Evolutionary conservation across 2,113 vertebrate genomes (phyloP).

Genomic region (Puffinus mauretanicus): DNA sequence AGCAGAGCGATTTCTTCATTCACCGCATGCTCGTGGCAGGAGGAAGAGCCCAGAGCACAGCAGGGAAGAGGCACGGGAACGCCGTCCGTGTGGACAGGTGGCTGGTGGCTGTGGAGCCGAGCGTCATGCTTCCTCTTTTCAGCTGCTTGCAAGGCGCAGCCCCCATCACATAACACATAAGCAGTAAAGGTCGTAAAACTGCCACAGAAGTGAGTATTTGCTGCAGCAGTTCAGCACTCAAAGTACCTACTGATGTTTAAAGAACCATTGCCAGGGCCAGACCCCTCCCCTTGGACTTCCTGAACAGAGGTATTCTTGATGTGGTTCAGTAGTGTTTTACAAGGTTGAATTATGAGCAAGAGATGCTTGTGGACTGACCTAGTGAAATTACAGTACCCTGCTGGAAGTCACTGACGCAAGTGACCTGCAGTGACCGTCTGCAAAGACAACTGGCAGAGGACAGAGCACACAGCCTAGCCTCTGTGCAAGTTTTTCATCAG

Average conservation of each 20-base stretch:
- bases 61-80: background rate
- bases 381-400: too few relatives aligned
- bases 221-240: background rate
- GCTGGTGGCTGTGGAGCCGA: background rate
- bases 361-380: background rate
- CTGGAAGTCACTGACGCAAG: accelerated
- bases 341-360: too few relatives aligned
- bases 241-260: background rate
- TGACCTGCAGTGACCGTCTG: background rate
- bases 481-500: background rate
- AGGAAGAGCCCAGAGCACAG: background rate
- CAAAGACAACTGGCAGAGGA: background rate
- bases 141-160: background rate
- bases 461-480: background rate
- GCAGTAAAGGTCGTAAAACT: background rate
- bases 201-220: accelerated
- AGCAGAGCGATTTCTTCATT: background rate
- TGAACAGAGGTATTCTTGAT: too few relatives aligned
- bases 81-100: accelerated
- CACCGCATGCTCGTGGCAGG: accelerated
- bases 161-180: accelerated
- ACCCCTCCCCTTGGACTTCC: background rate
- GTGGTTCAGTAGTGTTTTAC: too few relatives aligned
- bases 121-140: background rate
- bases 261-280: background rate